Percentiles rank a stretch among this genome's conserved stretches.
Evolutionary conservation across 2,797 vertebrate genomes (phyloP).

Genomic region (Cryptoblepharus egeriae): DNA sequence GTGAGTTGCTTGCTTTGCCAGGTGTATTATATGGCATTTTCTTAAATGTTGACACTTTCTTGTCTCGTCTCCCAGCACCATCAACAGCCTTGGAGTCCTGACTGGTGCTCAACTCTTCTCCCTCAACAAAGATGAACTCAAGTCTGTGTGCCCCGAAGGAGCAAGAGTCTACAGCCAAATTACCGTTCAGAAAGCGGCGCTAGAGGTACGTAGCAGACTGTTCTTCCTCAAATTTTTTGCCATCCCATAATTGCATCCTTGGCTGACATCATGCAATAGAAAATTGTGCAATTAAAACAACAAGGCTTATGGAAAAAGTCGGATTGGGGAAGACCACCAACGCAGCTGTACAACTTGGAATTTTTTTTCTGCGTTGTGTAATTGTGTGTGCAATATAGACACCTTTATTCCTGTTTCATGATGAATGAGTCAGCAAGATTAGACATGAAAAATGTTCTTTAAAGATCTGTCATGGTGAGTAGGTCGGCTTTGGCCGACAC

Average conservation of each 20-base stretch:
- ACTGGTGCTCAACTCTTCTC: constrained; percentile 97
- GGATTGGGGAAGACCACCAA: too few species aligned
- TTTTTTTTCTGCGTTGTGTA: too few species aligned
- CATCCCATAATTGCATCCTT: neutral
- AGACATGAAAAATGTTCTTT: neutral
- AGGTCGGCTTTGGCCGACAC: neutral
- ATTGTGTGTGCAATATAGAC: too few species aligned
- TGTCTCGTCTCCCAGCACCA: constrained; percentile 80
- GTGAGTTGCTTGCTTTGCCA: neutral
- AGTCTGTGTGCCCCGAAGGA: constrained; percentile 92
- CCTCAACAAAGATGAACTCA: constrained; percentile 96
- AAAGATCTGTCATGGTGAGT: neutral
- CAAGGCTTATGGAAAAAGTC: too few species aligned
- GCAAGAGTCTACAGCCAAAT: constrained; percentile 94
- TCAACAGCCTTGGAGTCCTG: constrained; percentile 92
- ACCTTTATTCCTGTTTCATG: too few species aligned
- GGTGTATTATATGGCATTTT: neutral
- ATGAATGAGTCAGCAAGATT: too few species aligned
- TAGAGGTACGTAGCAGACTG: constrained; percentile 83
- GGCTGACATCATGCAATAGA: too few species aligned
- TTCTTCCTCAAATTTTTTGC: neutral
- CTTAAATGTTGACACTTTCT: neutral
- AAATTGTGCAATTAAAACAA: too few species aligned
- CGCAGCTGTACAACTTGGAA: too few species aligned
- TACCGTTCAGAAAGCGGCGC: constrained; percentile 91